Evolutionary conservation across 1,140 invertebrate genomes (phyloP), one percentile per base, ranked within the genome.

Genomic region (Drosophila kepulauana): DNA sequence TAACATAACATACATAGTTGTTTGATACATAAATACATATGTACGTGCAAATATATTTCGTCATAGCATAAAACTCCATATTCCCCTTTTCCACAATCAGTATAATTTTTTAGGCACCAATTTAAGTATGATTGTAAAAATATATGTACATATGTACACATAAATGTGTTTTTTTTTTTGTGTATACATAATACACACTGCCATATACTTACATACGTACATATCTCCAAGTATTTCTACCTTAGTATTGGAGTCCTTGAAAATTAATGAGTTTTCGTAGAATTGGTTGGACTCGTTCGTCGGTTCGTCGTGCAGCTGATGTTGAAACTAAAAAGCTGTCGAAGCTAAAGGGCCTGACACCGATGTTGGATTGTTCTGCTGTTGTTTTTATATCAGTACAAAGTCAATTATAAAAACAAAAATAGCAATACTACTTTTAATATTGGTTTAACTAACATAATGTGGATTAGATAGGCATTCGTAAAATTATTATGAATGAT

Each of bases 201-300:
- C 20, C 20, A 25, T 25, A 25, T 25, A 25, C 20, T 25, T 52
- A 52, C 15, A 5, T n/a, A 51, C 5, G 11, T 65, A 48, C 25
- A 16, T 51, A 59, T 54, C 35, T n/a, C 16, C 48, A 66, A 46
- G 51, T 58, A 74, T 56, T 48, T 51, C 38, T 67, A 48, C 15
- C 30, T 16, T 41, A 56, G 63, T 70, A 49, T 64, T 66, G 68
- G 69, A 78, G 85, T 85, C 75, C 75, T 85, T 85, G 75, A 64
- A 85, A 85, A 81, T 85, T 81, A 85, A 85, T 85, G 71, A 81
- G 67, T 81, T 81, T 85, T 85, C 81, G 64, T 69, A 68, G 81
- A 84, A 85, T 82, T 71, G 49, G 59, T 63, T 41, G 59, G 56
- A 54, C 64, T 48, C 46, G 61, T 65, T 75, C 48, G 52, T 67